Conservation (phyloP, 2,113 vertebrate genomes). For the Otolemur garnettii region DNA sequence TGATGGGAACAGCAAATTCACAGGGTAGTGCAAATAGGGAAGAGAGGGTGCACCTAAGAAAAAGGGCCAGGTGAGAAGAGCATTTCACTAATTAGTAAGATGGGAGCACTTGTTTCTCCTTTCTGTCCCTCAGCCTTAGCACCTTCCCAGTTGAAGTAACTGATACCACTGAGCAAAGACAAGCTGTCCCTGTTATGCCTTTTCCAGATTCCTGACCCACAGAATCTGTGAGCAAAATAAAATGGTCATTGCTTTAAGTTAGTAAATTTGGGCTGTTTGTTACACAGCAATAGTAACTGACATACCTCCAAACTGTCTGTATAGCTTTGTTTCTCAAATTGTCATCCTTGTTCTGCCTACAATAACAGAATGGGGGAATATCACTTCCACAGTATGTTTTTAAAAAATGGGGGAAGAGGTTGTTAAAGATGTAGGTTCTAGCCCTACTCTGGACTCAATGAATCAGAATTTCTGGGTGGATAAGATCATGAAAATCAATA, state of each 20-base stretch:
- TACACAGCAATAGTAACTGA: conserved; percentile 14
- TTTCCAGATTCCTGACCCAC: conserved; percentile 39
- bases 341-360: neutral
- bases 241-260: neutral
- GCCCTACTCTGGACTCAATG: neutral
- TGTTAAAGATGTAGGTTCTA: conserved; percentile 25
- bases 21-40: neutral
- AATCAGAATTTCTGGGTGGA: conserved; percentile 20
- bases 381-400: too few relatives aligned
- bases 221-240: conserved; percentile 44
- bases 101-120: too few relatives aligned
- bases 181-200: neutral
- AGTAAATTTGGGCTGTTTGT: conserved; percentile 53
- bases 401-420: neutral
- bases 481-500: conserved; percentile 15
- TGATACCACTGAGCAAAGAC: conserved; percentile 19
- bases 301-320: neutral
- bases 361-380: neutral
- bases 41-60: neutral
- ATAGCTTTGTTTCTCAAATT: conserved; percentile 7
- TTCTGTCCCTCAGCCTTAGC: neutral
- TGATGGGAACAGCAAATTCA: neutral
- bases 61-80: neutral
- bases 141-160: neutral
- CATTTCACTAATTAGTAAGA: conserved; percentile 31